These are phyloP conservation scores for Drosophila stalkeri DNA, from an alignment of 2,888 invertebrate species.

Conservation along the genomic window DNA sequence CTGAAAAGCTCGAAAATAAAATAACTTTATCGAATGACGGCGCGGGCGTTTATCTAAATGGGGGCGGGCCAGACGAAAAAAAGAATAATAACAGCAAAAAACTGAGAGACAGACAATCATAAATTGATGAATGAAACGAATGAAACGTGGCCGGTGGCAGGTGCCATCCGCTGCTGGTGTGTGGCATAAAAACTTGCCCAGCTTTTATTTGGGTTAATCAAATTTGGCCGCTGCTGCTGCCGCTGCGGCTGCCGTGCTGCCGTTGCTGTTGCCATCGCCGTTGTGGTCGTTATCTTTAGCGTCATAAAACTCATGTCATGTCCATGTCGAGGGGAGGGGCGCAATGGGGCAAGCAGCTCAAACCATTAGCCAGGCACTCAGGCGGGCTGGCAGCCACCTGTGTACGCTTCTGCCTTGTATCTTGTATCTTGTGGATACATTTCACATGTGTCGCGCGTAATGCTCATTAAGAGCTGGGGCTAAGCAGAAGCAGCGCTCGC, in stretches of 20 bases:
- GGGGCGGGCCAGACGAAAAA: neutral
- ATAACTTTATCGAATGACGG: constrained; percentile 29
- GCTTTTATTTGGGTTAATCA: constrained; percentile 74
- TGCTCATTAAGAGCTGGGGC: constrained; percentile 52
- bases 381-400: constrained; percentile 48
- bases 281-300: constrained; percentile 43
- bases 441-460: constrained; percentile 59
- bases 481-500: constrained; percentile 47
- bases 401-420: constrained; percentile 38
- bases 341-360: constrained; percentile 15
- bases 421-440: constrained; percentile 61
- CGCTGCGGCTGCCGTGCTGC: constrained; percentile 16
- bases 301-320: constrained; percentile 55
- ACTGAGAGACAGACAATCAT: constrained; percentile 21
- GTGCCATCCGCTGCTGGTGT: constrained; percentile 32
- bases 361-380: constrained; percentile 57
- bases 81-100: neutral
- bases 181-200: constrained; percentile 36
- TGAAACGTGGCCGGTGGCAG: constrained; percentile 49
- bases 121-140: constrained; percentile 72
- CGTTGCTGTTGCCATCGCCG: constrained; percentile 3
- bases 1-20: constrained; percentile 32
- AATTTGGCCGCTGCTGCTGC: constrained; percentile 58
- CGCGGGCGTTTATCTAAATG: constrained; percentile 30
- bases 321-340: constrained; percentile 24